Conservation (phyloP, 2,888 invertebrate species). For the Dolichomitus sp. region DNA sequence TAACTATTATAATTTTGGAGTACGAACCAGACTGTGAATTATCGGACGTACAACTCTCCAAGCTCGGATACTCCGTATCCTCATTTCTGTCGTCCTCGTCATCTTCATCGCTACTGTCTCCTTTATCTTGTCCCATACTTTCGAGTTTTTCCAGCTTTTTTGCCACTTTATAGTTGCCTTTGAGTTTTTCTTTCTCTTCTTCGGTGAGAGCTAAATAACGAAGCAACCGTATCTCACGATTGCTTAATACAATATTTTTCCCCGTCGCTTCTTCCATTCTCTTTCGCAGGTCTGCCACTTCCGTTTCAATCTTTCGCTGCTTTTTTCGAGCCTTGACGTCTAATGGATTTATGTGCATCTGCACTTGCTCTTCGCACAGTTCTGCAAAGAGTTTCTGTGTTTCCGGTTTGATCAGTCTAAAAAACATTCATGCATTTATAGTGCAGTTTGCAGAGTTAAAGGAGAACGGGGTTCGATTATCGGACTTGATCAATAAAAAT, state of each 20-base stretch:
- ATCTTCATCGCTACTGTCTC: slow-evolving; percentile 92
- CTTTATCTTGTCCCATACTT: slow-evolving; percentile 91
- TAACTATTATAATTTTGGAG: slow-evolving; percentile 1
- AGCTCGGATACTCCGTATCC: slow-evolving; percentile 92
- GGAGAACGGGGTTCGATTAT: background rate
- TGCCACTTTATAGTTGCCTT: slow-evolving; percentile 95
- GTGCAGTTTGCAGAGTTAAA: background rate
- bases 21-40: slow-evolving; percentile 87
- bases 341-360: slow-evolving; percentile 93
- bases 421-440: background rate
- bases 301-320: slow-evolving; percentile 96
- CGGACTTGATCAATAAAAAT: too few relatives aligned
- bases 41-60: slow-evolving; percentile 93
- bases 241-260: slow-evolving; percentile 96
- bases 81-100: slow-evolving; percentile 91
- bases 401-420: slow-evolving; percentile 90
- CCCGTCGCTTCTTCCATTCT: slow-evolving; percentile 92
- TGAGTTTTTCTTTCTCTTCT: slow-evolving; percentile 96
- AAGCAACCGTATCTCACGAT: slow-evolving; percentile 95
- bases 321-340: slow-evolving; percentile 95
- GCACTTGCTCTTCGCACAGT: slow-evolving; percentile 94
- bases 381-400: slow-evolving; percentile 92
- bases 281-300: slow-evolving; percentile 94
- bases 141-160: slow-evolving; percentile 96
- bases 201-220: slow-evolving; percentile 96